Percentiles rank a stretch among this genome's conserved stretches.
phyloP scores from a whole-genome alignment of 2,113 vertebrate species.

The Macquaria australasica region DNA sequence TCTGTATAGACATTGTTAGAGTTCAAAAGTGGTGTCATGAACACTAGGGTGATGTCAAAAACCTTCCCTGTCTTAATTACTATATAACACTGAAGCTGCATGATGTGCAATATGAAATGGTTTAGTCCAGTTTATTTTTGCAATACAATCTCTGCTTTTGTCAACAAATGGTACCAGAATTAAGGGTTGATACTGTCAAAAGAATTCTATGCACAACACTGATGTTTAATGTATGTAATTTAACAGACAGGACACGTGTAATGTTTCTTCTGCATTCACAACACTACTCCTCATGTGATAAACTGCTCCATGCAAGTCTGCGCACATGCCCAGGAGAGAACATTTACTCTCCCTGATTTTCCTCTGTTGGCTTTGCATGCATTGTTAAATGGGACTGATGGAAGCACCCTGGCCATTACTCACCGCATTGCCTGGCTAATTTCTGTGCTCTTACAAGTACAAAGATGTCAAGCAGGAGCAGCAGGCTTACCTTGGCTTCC shows the following conservation, averaged over 20 bases:
- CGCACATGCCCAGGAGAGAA: slow-evolving; percentile 62
- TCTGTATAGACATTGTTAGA: background rate
- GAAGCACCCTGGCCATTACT: slow-evolving; percentile 82
- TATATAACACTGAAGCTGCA: slow-evolving; percentile 1
- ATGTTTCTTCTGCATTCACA: slow-evolving; percentile 52
- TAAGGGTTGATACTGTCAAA: background rate
- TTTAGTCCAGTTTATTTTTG: background rate
- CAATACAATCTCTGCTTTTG: background rate
- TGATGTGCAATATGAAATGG: background rate
- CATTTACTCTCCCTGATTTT: slow-evolving; percentile 62
- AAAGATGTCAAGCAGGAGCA: slow-evolving; percentile 87
- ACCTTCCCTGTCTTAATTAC: slow-evolving; percentile 3
- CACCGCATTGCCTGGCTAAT: slow-evolving; percentile 85
- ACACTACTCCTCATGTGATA: slow-evolving; percentile 44
- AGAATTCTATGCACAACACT: background rate
- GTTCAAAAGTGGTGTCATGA: background rate
- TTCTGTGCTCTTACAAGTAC: slow-evolving; percentile 88
- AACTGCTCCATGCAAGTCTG: slow-evolving; percentile 65
- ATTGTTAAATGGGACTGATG: slow-evolving; percentile 87
- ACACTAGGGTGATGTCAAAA: background rate
- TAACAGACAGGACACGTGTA: slow-evolving; percentile 16
- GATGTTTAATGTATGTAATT: slow-evolving; percentile 24
- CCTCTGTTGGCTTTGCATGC: slow-evolving; percentile 79
- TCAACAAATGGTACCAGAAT: background rate
- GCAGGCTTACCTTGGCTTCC: slow-evolving; percentile 85